Evolutionary conservation across 1,140 invertebrate species (phyloP), one percentile per base, ranked within the genome.

Genomic region (Apocrypta bakeri): DNA sequence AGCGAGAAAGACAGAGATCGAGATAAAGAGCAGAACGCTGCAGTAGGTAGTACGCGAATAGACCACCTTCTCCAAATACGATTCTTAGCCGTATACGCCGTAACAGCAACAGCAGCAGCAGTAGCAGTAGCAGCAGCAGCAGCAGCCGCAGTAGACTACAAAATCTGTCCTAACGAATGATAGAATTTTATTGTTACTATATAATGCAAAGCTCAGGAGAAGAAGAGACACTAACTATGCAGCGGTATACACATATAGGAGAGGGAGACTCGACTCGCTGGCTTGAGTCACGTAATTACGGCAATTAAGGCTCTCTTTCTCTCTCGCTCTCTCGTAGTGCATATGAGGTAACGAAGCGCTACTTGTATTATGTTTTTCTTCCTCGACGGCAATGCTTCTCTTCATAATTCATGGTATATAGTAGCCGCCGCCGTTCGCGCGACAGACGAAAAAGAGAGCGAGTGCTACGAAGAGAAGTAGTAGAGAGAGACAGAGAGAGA

Each of bases 1-100:
- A 25, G 83, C 69, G 56, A 29, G 42, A 66, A 72, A 82, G 37
- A 72, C 4, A 76, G 73, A 42, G 63, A 69, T 37, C 24, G 66
- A 78, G 68, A 82, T 25, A 82, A 48, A 68, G 63, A 71, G 73
- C 74, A 79, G 79, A 75, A 48, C 56, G 63, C 48, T 56, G 48
- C 48, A 56, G 48, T 56, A 56, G 17, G 48, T 56, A 11, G 14
- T 17, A 56, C 75, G 74, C 72, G 73, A 81, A 74, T 40, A 81
- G 48, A 56, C 48, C 40, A 17, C 3, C 33, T 37, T 37, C 33
- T 56, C 48, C 12, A 37, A 6, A 37, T 37, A 17, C 14, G 42
- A 48, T 48, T 48, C 14, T 48, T 17, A 37, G 37, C 9, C 42
- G 17, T n/a, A 17, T 17, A 42, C 8, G 7, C 9, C 40, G 40